Evolutionary conservation across 2,797 vertebrate species (phyloP).

Genomic region (Spinus pinus): DNA sequence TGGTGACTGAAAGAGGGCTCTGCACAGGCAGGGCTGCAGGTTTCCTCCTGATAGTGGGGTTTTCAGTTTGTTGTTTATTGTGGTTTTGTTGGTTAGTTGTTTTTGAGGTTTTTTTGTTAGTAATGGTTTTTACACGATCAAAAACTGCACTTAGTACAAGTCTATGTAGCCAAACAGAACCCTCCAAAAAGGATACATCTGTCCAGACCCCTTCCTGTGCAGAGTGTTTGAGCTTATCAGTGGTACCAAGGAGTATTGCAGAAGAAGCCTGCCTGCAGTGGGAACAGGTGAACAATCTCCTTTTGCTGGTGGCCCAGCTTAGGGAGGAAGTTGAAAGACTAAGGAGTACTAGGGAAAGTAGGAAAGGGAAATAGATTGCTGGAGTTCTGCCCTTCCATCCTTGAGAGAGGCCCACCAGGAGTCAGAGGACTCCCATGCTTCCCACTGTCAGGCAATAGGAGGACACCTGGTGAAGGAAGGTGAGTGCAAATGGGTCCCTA

Average conservation of each 20-base stretch:
- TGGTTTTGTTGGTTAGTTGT: neutral
- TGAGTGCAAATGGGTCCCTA: neutral
- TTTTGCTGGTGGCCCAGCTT: rapidly evolving
- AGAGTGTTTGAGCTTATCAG: neutral
- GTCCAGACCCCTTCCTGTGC: neutral
- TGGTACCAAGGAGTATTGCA: neutral
- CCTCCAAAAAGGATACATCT: neutral
- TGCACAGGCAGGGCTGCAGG: neutral
- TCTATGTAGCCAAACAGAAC: neutral
- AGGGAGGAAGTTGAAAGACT: neutral
- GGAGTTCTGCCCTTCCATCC: neutral
- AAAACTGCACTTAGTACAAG: neutral
- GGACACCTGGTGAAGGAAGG: neutral
- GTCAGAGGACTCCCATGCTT: neutral
- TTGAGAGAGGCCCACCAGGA: neutral
- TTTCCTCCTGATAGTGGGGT: neutral
- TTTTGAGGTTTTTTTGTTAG: neutral
- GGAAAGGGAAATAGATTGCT: neutral
- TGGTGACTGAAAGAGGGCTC: neutral
- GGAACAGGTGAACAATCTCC: neutral
- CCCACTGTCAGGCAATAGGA: neutral
- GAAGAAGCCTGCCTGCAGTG: neutral
- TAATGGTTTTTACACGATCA: rapidly evolving
- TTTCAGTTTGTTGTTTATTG: neutral
- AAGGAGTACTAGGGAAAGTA: neutral